Conservation (phyloP, 1,140 invertebrate species). For the Orussus abietinus region DNA sequence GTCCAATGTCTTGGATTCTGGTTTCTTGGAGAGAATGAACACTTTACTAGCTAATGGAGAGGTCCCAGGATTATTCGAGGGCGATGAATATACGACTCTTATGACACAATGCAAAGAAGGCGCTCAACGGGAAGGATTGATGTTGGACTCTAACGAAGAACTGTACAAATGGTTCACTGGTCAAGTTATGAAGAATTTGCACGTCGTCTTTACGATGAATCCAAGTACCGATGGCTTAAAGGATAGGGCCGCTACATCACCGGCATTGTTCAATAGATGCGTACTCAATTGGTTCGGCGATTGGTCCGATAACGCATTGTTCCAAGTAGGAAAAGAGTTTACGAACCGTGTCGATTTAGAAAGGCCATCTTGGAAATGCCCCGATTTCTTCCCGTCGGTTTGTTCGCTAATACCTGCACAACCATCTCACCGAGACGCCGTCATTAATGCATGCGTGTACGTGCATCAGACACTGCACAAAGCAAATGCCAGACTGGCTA, state of each 20-base stretch:
- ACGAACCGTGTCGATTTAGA: constrained; percentile 82
- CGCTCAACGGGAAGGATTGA: constrained; percentile 93
- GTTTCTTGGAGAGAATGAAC: constrained; percentile 99
- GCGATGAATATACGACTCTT: constrained; percentile 96
- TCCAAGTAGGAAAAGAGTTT: constrained; percentile 90
- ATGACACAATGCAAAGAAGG: constrained; percentile 99
- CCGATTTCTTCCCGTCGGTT: constrained; percentile 83
- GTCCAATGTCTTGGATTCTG: constrained; percentile 97
- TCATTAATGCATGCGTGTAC: constrained; percentile 97
- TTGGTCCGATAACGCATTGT: constrained; percentile 96
- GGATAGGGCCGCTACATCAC: constrained; percentile 96
- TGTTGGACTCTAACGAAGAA: constrained; percentile 98
- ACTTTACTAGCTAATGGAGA: constrained; percentile 98
- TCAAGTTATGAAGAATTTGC: constrained; percentile 97
- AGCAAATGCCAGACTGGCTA: constrained; percentile 84
- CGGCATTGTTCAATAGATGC: constrained; percentile 98
- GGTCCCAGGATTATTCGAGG: constrained; percentile 89
- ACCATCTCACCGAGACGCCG: constrained; percentile 85
- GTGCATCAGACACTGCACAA: constrained; percentile 96
- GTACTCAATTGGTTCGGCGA: constrained; percentile 99
- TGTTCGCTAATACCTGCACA: constrained; percentile 72
- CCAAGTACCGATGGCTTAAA: constrained; percentile 97
- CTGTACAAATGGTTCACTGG: constrained; percentile 98
- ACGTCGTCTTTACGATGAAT: constrained; percentile 99
- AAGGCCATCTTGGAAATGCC: constrained; percentile 74